Base-by-base conservation (phyloP, 2,888 invertebrate genomes). In the Anticlea derivata region DNA sequence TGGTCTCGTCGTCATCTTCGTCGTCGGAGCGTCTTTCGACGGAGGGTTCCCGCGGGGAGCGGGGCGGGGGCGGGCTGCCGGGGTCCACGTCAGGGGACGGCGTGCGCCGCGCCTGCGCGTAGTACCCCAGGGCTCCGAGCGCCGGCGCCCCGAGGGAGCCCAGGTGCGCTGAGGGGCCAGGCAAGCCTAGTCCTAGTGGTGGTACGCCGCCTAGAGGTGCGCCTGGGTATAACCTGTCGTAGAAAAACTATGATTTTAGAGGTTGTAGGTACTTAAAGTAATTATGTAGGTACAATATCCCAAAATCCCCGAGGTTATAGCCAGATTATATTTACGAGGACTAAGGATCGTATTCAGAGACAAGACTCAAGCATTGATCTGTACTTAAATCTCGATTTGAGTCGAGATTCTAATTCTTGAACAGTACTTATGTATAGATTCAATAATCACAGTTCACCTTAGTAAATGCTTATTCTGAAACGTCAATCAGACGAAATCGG, bases 111-210 rank as follows among this genome's bases (percentile, higher is more conserved):
- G 88, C 74, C 79, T 92, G 76, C 75, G 92, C 79, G 75, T 92
- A 83, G 85, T 92, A 80, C 68, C 88, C 80, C 63, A 92, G 72
- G 60, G 92, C 83, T 35, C 92, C 80, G 12, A 94, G 92, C 70
- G 92, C 95, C 59, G 95, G 95, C 49, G 93, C 95, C 7, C 95
- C 94, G 8, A 94, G 81, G 6, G 93, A 92, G 17, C 93, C 93
- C 8, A 94, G 82, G 66, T 94, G 94, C 23, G 94, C 93, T 46
- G 94, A 94, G 1, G 94, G 94, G 5, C 94, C 94, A 2, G 94
- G 93, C 45, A 94, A 83, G 34, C 94, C 94, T 65, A 93, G 85
- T 12, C 92, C 92, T 17, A 92, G 75, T 11, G 86, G 93, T 60
- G 76, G 92, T 57, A 85, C 92, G 70, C 86, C 91, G 35, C 72